Evolutionary conservation across 1,140 invertebrate species (phyloP), one percentile per base, ranked within the genome.

Genomic region (Telenomus remus): DNA sequence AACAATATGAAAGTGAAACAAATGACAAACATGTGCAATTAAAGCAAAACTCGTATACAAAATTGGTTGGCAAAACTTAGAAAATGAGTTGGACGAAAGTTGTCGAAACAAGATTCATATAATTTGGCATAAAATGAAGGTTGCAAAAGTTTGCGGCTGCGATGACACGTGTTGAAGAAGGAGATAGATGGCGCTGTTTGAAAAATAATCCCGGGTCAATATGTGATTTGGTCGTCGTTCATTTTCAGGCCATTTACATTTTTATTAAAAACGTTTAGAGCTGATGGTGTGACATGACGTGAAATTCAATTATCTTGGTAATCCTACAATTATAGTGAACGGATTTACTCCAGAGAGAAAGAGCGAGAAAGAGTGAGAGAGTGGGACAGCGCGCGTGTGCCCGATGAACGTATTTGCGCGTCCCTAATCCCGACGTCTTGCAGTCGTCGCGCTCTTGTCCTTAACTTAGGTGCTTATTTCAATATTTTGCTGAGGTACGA

Each of bases 241-340:
- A 54, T 75, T 76, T 64, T 56, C 59, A 34, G 44, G 54, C 27
- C 72, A 82, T 82, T 82, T 80, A 77, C 79, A 82, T 82, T 82
- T 82, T 82, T 82, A 82, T 82, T 79, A 80, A 79, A 82, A 82
- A 79, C 79, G 79, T 80, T 79, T 79, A 80, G 76, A 82, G 80
- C 64, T 79, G 76, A 70, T 68, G 74, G 74, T 63, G 78, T 71
- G 63, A 75, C 71, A 74, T 79, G 79, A 79, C 72, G 66, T 65
- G 76, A 72, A 78, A 81, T 82, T 82, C 79, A 82, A 82, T 82
- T 82, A 82, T 80, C 76, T 79, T 19, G 60, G 79, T 82, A 82
- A 82, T 80, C 81, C 79, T 33, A 63, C 78, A 80, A 79, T 82
- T 79, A 80, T 78, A 78, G 78, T 74, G 71, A 79, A 79, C 65